These are phyloP conservation scores for Dioctria rufipes DNA, from an alignment of 2,888 invertebrate species.

Conservation along the genomic window DNA sequence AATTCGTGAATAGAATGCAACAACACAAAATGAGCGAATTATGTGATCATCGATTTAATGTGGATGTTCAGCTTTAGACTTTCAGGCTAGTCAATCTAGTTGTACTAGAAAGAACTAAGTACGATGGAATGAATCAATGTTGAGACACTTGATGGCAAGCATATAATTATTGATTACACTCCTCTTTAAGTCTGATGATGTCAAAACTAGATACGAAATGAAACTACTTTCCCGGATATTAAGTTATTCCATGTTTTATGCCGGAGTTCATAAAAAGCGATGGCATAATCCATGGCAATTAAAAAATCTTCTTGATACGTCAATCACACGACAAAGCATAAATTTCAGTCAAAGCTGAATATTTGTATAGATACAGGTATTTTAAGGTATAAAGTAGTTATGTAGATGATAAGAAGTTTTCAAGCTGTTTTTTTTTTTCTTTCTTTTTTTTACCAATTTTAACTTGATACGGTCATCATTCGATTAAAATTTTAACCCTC, in stretches of 20 bases:
- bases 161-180: background rate
- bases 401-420: no score
- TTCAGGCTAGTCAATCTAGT: background rate
- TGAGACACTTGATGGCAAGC: no score
- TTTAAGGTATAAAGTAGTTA: no score
- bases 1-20: constrained; percentile 50
- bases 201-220: background rate
- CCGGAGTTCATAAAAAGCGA: constrained; percentile 19
- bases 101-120: background rate
- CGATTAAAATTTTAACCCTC: no score
- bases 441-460: no score
- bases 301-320: background rate
- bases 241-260: background rate
- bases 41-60: constrained; percentile 50
- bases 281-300: constrained; percentile 24
- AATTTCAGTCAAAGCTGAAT: background rate
- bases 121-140: background rate
- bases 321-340: constrained; percentile 6
- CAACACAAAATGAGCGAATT: constrained; percentile 44
- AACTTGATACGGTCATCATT: no score
- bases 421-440: no score
- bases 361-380: no score
- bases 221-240: constrained; percentile 34
- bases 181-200: background rate
- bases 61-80: background rate